A percentile compares a stretch with the other conserved stretches of the same genome.
These are phyloP conservation scores for Paraplagusia blochii DNA, from an alignment of 2,113 vertebrate species.

Conservation along the genomic window DNA sequence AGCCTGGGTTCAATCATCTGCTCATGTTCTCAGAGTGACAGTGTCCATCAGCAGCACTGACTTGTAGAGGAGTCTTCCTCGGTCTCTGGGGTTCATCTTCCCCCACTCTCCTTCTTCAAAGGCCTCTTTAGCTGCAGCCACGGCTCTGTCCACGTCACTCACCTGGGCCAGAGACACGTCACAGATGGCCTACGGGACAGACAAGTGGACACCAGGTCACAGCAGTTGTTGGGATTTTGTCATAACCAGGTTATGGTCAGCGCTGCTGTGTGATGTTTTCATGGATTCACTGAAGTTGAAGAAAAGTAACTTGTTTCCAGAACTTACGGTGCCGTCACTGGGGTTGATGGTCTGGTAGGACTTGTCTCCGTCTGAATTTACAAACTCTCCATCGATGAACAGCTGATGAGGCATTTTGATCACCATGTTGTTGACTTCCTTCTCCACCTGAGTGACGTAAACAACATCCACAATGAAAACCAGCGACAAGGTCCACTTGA, in stretches of 20 bases:
- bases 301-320: too few relatives aligned
- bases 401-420: slow-evolving; percentile 80
- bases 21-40: too few relatives aligned
- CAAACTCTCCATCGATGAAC: slow-evolving; percentile 81
- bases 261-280: too few relatives aligned
- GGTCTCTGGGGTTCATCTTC: slow-evolving; percentile 81
- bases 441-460: slow-evolving; percentile 69
- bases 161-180: slow-evolving; percentile 79
- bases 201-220: background rate
- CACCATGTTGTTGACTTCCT: slow-evolving; percentile 76
- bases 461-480: background rate
- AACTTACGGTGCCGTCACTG: slow-evolving; percentile 63
- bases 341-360: slow-evolving; percentile 81
- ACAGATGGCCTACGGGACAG: slow-evolving; percentile 71
- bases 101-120: slow-evolving; percentile 83
- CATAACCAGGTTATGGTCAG: too few relatives aligned
- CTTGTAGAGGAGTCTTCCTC: slow-evolving; percentile 78
- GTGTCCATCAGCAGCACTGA: slow-evolving; percentile 49
- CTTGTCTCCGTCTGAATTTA: slow-evolving; percentile 77
- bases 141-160: slow-evolving; percentile 77
- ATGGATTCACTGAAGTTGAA: too few relatives aligned
- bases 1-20: too few relatives aligned
- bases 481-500: background rate
- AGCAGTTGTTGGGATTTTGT: too few relatives aligned
- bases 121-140: slow-evolving; percentile 77